Evolutionary conservation across 2,113 vertebrate genomes (phyloP).

Genomic region (Fukomys damarensis): DNA sequence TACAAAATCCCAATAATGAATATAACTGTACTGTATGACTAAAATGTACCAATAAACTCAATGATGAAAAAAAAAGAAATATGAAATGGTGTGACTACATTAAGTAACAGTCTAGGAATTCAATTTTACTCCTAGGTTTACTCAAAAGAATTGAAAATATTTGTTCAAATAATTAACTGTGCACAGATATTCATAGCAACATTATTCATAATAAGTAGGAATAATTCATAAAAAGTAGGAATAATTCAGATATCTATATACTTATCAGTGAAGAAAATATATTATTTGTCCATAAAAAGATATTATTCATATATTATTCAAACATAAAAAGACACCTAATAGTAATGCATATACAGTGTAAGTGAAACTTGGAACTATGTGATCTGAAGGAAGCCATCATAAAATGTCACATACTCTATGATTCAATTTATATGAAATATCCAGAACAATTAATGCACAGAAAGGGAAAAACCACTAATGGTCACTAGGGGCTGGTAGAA

Average conservation of each 20-base stretch:
- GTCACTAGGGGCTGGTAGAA: background rate
- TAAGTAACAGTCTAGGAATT: background rate
- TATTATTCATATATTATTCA: too few species aligned
- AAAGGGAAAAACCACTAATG: background rate
- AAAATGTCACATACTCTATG: background rate
- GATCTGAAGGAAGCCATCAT: background rate
- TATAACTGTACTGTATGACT: too few species aligned
- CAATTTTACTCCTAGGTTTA: background rate
- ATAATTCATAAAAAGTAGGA: background rate
- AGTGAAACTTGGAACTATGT: background rate
- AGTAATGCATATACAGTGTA: background rate
- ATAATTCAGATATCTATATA: background rate
- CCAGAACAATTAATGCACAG: background rate
- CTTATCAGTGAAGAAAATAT: background rate
- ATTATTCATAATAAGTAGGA: too few species aligned
- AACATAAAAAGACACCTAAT: background rate
- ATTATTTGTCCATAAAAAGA: too few species aligned
- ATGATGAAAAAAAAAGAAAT: too few species aligned
- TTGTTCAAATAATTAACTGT: background rate
- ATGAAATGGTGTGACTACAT: background rate
- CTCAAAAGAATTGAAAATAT: background rate
- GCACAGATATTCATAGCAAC: background rate
- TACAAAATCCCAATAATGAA: too few species aligned
- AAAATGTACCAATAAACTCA: too few species aligned
- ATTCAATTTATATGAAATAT: too few species aligned